phyloP scores from a whole-genome alignment of 1,140 invertebrate genomes.

The Ladona fulva region DNA sequence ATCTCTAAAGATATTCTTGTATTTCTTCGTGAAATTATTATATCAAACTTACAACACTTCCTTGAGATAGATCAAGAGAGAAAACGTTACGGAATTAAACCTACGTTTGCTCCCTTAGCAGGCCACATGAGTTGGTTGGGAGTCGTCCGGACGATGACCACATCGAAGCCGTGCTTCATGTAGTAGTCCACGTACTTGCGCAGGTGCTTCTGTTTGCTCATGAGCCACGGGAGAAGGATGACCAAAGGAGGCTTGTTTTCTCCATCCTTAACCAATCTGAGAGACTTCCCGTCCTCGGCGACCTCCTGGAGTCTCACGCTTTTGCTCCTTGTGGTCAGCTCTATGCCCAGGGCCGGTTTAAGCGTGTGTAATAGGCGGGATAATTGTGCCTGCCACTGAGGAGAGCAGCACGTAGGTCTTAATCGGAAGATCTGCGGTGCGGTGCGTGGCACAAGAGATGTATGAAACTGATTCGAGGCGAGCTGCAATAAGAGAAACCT shows the following conservation, averaged over 20 bases:
- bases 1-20: no score
- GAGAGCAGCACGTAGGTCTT: not conserved
- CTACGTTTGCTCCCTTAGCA: conserved; percentile 58
- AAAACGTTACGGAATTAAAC: conserved; percentile 18
- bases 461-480: no score
- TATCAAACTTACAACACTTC: no score
- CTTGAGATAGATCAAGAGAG: no score
- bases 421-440: no score
- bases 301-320: not conserved
- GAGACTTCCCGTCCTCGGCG: not conserved
- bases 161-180: conserved; percentile 73
- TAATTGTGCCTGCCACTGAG: not conserved
- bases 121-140: conserved; percentile 80
- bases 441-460: no score
- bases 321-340: not conserved
- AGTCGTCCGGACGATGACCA: conserved; percentile 64
- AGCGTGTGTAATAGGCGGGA: not conserved
- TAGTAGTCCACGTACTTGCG: conserved; percentile 77
- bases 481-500: no score
- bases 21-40: no score
- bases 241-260: conserved; percentile 44
- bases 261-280: not conserved
- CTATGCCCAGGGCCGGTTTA: not conserved
- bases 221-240: conserved; percentile 70
- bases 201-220: conserved; percentile 70